Evolutionary conservation across 2,113 vertebrate species (phyloP), one percentile per base, ranked within the genome.

Genomic region (Cepphus grylle): DNA sequence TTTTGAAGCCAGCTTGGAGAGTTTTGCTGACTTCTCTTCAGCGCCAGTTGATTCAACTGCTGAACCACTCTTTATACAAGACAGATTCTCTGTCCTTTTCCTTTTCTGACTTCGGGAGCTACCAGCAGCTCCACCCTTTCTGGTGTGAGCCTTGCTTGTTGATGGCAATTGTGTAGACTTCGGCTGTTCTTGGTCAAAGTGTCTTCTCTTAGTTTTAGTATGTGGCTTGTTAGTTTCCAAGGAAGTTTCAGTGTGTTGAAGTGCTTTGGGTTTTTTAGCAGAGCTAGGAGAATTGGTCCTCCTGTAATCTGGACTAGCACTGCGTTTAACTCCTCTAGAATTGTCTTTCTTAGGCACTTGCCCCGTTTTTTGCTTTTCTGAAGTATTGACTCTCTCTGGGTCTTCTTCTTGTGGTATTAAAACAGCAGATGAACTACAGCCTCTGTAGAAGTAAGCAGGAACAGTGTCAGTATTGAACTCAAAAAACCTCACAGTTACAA

Each of bases 1-100:
- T 99, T 99, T 99, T 98, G 99, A 99, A 99, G 99, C 99, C 99
- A 99, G 99, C 99, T 99, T 99, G 99, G 99, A 99, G 98, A 99
- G 99, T 99, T 99, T 99, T 98, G 98, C 99, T 99, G 99, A 98
- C 98, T 98, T 99, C 98, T 99, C 99, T 98, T 99, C 99, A 82
- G 98, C 98, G 98, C 99, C 98, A 98, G 99, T 98, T 98, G 98
- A 98, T 98, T 99, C 98, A 97, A 98, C 98, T 97, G 98, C 98
- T 98, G 98, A 98, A 97, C 98, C 98, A 98, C 98, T 99, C 98
- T 98, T 99, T 97, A 99, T 97, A 98, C 98, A 98, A 97, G 99
- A 98, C 96, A 98, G 97, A 97, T 98, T 97, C 96, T 99, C 99
- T 94, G 99, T 98, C 99, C 99, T 99, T 98, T 99, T 99, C 95